Evolutionary conservation across 1,140 invertebrate species (phyloP).

Genomic region (Drosophila insularis): DNA sequence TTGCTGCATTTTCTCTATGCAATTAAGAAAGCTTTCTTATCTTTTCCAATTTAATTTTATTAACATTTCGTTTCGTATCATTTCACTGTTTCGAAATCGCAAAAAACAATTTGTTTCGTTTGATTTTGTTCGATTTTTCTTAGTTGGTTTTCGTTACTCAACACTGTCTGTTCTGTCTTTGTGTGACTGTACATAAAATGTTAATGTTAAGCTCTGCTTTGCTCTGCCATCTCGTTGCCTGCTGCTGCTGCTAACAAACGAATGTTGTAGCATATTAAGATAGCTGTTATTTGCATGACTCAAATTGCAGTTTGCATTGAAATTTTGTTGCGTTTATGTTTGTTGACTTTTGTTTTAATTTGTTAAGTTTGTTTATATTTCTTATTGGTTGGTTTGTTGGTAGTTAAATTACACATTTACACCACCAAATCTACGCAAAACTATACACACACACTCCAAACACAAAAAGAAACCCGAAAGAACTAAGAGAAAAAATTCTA

Average conservation of each 20-base stretch:
- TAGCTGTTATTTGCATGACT: neutral
- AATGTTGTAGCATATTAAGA: neutral
- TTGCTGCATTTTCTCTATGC: conserved; percentile 50
- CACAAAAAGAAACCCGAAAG: conserved; percentile 2
- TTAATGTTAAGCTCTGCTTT: conserved; percentile 3
- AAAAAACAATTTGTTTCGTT: conserved; percentile 12
- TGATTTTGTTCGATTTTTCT: conserved; percentile 1
- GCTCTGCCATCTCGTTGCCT: conserved; percentile 28
- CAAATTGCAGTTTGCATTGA: neutral
- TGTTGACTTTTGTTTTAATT: conserved; percentile 37
- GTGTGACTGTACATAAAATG: conserved; percentile 30
- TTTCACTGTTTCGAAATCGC: conserved; percentile 3
- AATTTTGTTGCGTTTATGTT: neutral
- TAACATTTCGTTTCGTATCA: conserved; percentile 43
- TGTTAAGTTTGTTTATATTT: conserved; percentile 20
- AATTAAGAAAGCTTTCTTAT: conserved; percentile 17
- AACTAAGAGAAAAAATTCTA: conserved; percentile 4
- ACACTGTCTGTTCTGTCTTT: conserved; percentile 10
- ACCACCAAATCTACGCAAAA: neutral
- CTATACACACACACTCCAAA: conserved; percentile 3
- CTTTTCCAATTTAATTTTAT: conserved; percentile 26
- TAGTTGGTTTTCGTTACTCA: neutral
- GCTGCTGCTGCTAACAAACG: neutral
- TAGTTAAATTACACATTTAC: conserved; percentile 19
- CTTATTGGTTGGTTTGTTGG: neutral